Conservation (phyloP, 2,113 vertebrate genomes). For the Gambusia holbrooki region DNA sequence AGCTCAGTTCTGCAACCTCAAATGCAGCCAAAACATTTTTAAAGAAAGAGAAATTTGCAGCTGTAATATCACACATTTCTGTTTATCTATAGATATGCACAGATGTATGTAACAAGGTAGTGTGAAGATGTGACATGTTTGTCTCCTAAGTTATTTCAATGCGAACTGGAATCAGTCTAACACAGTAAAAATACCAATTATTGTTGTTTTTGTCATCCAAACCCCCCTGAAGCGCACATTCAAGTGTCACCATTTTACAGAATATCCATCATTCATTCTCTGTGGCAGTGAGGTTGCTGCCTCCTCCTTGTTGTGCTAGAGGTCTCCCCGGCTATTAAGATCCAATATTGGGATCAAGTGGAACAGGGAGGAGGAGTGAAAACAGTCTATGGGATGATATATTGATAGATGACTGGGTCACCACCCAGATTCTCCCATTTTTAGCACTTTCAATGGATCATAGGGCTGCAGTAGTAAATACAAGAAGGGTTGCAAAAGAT, state of each 20-base stretch:
- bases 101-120: no score
- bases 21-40: no score
- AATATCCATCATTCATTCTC: slow-evolving; percentile 63
- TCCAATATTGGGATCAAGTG: slow-evolving; percentile 51
- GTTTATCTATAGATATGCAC: no score
- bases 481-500: slow-evolving; percentile 27
- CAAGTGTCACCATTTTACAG: slow-evolving; percentile 13
- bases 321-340: slow-evolving; percentile 72
- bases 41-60: no score
- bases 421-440: slow-evolving; percentile 49
- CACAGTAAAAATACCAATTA: no score
- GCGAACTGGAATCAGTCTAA: no score
- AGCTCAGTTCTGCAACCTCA: no score
- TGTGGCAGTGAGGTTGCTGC: slow-evolving; percentile 45
- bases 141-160: no score
- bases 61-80: no score
- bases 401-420: slow-evolving; percentile 69
- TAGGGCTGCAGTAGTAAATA: slow-evolving; percentile 63
- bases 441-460: slow-evolving; percentile 72
- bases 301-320: slow-evolving; percentile 42
- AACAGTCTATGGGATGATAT: slow-evolving; percentile 30
- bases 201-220: no score
- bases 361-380: slow-evolving; percentile 12
- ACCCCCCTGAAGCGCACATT: slow-evolving; percentile 11
- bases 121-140: no score